Evolutionary conservation across 2,888 invertebrate species (phyloP).

Genomic region (Eupithecia vulgata): DNA sequence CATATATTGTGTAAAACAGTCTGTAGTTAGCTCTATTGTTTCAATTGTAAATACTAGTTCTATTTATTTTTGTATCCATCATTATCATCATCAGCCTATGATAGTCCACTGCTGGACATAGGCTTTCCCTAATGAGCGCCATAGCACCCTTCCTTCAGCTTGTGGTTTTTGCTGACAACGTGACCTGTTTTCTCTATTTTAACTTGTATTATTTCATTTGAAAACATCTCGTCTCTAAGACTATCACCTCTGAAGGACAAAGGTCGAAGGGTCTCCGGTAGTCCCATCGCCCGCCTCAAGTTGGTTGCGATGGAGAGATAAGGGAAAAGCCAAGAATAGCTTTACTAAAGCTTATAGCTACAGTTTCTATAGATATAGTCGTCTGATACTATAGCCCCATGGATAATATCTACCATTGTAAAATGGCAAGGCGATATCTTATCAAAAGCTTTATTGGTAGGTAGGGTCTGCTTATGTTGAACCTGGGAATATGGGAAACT

Average conservation of each 20-base stretch:
- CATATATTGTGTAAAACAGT: no score
- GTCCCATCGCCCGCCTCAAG: conserved; percentile 12
- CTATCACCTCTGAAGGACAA: conserved; percentile 16
- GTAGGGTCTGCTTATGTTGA: not conserved
- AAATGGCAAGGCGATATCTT: not conserved
- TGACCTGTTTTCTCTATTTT: not conserved
- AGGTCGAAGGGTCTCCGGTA: conserved; percentile 9
- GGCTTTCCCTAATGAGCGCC: no score
- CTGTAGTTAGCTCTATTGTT: no score
- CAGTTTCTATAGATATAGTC: not conserved
- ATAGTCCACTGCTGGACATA: no score
- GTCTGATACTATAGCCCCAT: not conserved
- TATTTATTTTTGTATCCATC: no score
- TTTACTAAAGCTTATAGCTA: not conserved
- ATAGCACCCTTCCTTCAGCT: no score
- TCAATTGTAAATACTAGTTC: no score
- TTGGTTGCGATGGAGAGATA: conserved; percentile 22
- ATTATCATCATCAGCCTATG: no score
- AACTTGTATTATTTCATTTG: not conserved
- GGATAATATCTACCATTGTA: not conserved
- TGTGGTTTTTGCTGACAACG: not conserved
- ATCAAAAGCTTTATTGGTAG: not conserved
- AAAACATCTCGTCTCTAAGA: conserved; percentile 1
- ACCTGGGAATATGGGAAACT: no score
- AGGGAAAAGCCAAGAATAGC: conserved; percentile 9